Conservation (phyloP, 2,797 vertebrate species). For the Sarcoramphus papa region DNA sequence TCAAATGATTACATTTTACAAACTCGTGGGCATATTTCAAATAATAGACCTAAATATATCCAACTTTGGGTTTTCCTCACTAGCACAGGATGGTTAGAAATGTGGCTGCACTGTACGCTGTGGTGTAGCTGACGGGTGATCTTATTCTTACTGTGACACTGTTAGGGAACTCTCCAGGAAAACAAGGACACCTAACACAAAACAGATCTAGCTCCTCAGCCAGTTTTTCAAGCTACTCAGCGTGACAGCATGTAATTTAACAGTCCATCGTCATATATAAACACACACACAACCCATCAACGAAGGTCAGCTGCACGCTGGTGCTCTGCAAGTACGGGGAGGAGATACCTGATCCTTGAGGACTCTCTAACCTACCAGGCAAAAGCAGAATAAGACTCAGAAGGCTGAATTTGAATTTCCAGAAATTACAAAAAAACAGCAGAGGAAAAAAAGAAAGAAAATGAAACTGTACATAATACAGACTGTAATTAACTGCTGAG, state of each 20-base stretch:
- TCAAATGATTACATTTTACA: neutral
- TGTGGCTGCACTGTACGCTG: rapidly evolving
- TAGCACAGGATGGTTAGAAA: neutral
- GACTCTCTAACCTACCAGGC: neutral
- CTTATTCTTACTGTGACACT: neutral
- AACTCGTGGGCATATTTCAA: neutral
- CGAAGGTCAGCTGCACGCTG: rapidly evolving
- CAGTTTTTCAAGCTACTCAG: neutral
- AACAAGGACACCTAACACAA: neutral
- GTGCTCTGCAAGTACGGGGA: rapidly evolving
- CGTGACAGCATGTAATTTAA: neutral
- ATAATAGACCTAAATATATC: neutral
- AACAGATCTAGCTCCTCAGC: neutral
- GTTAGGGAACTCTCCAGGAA: neutral
- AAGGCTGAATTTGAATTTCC: neutral
- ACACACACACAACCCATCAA: too few relatives aligned
- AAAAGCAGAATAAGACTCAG: neutral
- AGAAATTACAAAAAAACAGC: neutral
- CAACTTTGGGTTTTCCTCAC: neutral
- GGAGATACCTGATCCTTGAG: neutral
- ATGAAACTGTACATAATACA: neutral
- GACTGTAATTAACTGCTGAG: neutral
- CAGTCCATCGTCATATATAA: rapidly evolving
- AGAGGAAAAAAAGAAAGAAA: neutral
- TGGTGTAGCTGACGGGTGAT: rapidly evolving